A percentile compares a stretch with the other conserved stretches of the same genome.
Evolutionary conservation across 1,140 invertebrate genomes (phyloP).

Genomic region (Drosophila nasuta): DNA sequence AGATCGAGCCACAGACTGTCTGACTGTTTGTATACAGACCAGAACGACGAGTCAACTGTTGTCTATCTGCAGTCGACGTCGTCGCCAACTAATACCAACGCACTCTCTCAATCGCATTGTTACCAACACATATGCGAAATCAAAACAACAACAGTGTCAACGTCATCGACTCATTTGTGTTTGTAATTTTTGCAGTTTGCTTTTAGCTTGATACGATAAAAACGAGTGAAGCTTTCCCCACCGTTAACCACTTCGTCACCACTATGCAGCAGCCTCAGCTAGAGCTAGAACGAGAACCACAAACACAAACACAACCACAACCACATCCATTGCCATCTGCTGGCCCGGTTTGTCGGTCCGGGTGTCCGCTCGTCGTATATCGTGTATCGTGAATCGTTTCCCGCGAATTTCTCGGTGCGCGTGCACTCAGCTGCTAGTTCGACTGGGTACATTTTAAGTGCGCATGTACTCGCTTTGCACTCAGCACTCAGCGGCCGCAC

Average conservation of each 20-base stretch:
- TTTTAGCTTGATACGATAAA: conserved; percentile 51
- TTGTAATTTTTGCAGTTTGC: conserved; percentile 10
- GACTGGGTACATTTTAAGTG: conserved; percentile 71
- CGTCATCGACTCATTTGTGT: conserved; percentile 30
- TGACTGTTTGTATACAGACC: neutral
- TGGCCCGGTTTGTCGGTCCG: neutral
- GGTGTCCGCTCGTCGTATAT: neutral
- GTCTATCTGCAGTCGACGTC: conserved; percentile 7
- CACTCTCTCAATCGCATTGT: neutral
- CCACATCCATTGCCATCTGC: conserved; percentile 3
- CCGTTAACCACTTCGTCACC: neutral
- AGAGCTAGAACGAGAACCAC: neutral
- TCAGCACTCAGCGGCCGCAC: neutral
- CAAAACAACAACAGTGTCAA: conserved; percentile 16
- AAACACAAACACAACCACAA: conserved; percentile 1
- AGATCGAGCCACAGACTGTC: conserved; percentile 18
- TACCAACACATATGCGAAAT: conserved; percentile 21
- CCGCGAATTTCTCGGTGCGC: conserved; percentile 68
- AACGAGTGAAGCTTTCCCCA: conserved; percentile 11
- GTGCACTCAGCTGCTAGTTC: conserved; percentile 49
- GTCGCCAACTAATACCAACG: conserved; percentile 7
- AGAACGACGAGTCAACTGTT: conserved; percentile 25
- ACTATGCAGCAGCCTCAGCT: neutral
- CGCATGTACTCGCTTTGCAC: conserved; percentile 64
- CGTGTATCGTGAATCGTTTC: conserved; percentile 50